Conservation (phyloP, 2,113 vertebrate genomes). For the Phyllostomus hastatus region DNA sequence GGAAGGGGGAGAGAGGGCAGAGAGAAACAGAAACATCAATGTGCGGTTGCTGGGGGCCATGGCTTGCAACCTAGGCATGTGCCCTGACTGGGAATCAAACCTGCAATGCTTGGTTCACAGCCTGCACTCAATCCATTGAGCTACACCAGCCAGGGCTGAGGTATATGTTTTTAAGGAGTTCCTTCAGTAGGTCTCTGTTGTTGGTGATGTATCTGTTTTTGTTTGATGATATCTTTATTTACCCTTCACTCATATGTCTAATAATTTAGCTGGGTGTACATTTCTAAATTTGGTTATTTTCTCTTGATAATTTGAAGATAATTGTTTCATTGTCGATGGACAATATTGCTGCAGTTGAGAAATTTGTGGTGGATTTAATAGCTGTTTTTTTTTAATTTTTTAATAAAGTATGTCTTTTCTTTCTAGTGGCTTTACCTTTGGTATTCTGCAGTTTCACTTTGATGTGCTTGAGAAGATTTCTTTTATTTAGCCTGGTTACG, state of each 20-base stretch:
- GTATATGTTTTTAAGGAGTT: not conserved
- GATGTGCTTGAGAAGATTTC: not conserved
- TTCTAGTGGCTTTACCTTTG: not conserved
- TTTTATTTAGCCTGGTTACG: not conserved
- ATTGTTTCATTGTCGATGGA: not conserved
- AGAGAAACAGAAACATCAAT: too few relatives aligned
- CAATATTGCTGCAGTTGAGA: not conserved
- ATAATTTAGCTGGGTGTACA: not conserved
- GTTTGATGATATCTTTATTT: constrained; percentile 34
- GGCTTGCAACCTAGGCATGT: too few relatives aligned
- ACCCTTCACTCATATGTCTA: not conserved
- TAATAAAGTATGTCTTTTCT: not conserved
- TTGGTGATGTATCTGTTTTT: not conserved
- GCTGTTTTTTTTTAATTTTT: not conserved
- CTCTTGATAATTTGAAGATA: constrained; percentile 21
- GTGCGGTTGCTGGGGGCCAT: too few relatives aligned
- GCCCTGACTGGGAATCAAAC: too few relatives aligned
- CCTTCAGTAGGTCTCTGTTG: not conserved
- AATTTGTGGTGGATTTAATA: not conserved
- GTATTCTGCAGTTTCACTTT: not conserved
- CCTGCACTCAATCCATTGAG: too few relatives aligned
- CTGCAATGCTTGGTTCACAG: too few relatives aligned
- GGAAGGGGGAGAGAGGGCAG: too few relatives aligned
- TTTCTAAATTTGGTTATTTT: constrained; percentile 30
- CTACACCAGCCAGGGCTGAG: not conserved